These are phyloP conservation scores for Apomyelois bistriatella DNA, from an alignment of 2,888 invertebrate species.

Conservation along the genomic window DNA sequence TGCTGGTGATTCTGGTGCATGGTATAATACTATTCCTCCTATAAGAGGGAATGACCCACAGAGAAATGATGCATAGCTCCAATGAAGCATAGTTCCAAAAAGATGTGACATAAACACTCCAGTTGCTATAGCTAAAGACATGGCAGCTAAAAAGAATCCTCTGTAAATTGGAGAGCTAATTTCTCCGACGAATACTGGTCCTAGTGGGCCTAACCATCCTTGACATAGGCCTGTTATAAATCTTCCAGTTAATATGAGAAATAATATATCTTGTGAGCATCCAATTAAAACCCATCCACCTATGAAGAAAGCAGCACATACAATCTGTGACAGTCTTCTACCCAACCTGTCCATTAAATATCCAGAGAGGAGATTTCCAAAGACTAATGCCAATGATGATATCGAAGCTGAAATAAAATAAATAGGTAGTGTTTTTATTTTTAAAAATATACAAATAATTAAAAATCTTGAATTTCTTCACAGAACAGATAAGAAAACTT, in stretches of 20 bases:
- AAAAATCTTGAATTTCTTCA: too few relatives aligned
- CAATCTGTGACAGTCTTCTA: slow-evolving; percentile 74
- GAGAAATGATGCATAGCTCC: slow-evolving; percentile 79
- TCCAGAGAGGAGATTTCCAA: slow-evolving; percentile 81
- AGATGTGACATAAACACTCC: slow-evolving; percentile 84
- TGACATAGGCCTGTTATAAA: slow-evolving; percentile 78
- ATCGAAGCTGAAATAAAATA: slow-evolving; percentile 76
- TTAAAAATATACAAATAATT: too few relatives aligned
- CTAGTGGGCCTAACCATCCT: slow-evolving; percentile 79
- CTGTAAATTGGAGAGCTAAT: slow-evolving; percentile 80
- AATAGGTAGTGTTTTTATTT: too few relatives aligned
- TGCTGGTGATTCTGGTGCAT: slow-evolving; percentile 84
- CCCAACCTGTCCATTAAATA: slow-evolving; percentile 81
- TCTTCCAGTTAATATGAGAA: slow-evolving; percentile 74
- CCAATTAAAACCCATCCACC: slow-evolving; percentile 81
- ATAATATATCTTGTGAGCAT: slow-evolving; percentile 64
- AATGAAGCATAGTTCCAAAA: slow-evolving; percentile 82
- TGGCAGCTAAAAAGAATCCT: slow-evolving; percentile 81
- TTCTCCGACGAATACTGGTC: slow-evolving; percentile 81
- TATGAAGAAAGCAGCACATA: slow-evolving; percentile 74
- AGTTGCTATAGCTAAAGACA: slow-evolving; percentile 81
- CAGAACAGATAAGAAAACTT: too few relatives aligned
- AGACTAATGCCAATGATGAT: slow-evolving; percentile 80
- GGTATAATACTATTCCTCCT: slow-evolving; percentile 73
- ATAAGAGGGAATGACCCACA: slow-evolving; percentile 76